Base-by-base conservation (phyloP, 1,140 invertebrate species). In the Rhizoglyphus robini region DNA sequence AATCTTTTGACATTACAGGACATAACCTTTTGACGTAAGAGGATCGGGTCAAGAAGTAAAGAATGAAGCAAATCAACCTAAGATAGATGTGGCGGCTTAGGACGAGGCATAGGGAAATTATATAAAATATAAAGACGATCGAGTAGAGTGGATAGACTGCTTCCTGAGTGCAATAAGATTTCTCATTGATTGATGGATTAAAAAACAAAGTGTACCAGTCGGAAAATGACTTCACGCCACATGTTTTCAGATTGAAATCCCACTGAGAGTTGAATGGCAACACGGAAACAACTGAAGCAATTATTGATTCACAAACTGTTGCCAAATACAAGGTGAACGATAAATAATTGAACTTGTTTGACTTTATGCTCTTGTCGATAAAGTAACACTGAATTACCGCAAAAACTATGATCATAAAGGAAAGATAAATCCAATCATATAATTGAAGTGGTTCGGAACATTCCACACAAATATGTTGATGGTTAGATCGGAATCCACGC, bases 131-230 rank as follows among this genome's bases (percentile, higher is more conserved):
- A 73, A 97, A 85, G 3, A 96, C 86, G 77, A 97, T 86, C 20
- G 92, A 93, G 76, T 96, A 96, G 87, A 97, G 78, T 60, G 94
- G 94, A 80, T 94, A 97, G 0, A 96, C 92, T 49, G 91, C 89
- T 79, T 97, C 94, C 73, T 96, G 90, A 0, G 93, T 94, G 76
- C 94, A 98, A 76, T 94, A 84, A 61, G 84, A 87, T 60, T 84
- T 80, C 78, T 95, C 96, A 75, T 94, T 88, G 5, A 91, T 89
- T 70, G 82, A 85, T 29, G 94, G 95, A 79, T 97, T 97, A 68
- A 94, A 88, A 25, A 96, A 79, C 65, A 96, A 75, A 0, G 93
- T 95, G 74, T 97, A 97, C 93, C 93, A 97, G 76, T 98, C 93
- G 0, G 89, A 86, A 4, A 96, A 76, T 23, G 83, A 81, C 36